Conservation (phyloP, 1,140 invertebrate genomes). For the Telenomus remus region DNA sequence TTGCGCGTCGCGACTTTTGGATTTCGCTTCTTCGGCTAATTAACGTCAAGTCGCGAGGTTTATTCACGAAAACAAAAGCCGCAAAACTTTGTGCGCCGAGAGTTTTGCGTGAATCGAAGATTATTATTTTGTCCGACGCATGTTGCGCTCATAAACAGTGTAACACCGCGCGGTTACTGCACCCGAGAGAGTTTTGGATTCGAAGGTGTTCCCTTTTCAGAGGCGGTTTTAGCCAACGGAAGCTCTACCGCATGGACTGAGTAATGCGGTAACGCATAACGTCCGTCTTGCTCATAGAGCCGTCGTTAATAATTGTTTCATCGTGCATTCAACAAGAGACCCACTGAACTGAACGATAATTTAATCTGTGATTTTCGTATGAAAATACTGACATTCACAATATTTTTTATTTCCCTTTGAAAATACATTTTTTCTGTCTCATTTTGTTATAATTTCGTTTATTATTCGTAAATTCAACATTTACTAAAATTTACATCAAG, state of each 20-base stretch:
- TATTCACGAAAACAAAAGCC: constrained; percentile 15
- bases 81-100: constrained; percentile 35
- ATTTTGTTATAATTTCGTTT: too few relatives aligned
- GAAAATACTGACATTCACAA: not conserved
- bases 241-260: constrained; percentile 47
- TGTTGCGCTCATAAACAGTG: constrained; percentile 32
- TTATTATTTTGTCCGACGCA: constrained; percentile 44
- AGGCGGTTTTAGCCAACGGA: constrained; percentile 49
- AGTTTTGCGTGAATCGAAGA: constrained; percentile 53
- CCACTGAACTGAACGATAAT: constrained; percentile 27
- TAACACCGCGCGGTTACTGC: constrained; percentile 41
- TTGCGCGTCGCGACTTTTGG: constrained; percentile 41
- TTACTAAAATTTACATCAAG: too few relatives aligned
- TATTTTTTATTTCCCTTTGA: too few relatives aligned
- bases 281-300: constrained; percentile 50
- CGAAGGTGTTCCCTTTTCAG: constrained; percentile 52
- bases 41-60: constrained; percentile 44
- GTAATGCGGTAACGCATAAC: constrained; percentile 60
- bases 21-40: constrained; percentile 38
- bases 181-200: constrained; percentile 60
- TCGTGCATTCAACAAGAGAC: constrained; percentile 56
- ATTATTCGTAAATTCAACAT: too few relatives aligned
- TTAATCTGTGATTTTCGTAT: constrained; percentile 21
- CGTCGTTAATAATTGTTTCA: constrained; percentile 61
- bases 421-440: too few relatives aligned